Evolutionary conservation across 2,113 vertebrate species (phyloP), one percentile per base, ranked within the genome.

Genomic region (Propithecus coquereli): DNA sequence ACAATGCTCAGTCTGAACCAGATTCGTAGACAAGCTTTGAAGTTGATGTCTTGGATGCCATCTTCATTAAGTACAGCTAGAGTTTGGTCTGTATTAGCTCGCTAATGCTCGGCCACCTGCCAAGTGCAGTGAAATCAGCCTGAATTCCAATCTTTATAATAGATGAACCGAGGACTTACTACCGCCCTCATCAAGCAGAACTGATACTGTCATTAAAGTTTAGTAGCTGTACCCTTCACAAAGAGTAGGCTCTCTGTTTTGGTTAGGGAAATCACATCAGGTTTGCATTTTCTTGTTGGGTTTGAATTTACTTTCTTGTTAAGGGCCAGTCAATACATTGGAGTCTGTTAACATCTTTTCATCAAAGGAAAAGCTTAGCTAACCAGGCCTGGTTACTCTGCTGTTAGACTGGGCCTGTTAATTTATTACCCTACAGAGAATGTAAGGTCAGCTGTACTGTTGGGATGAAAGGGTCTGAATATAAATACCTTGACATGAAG

Each of bases 201-300:
- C 96, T 97, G 97, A 98, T 98, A 97, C 59, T 98, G 97, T 97
- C 92, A 17, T 98, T 98, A 98, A 97, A 96, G 97, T 95, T 91
- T 97, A 98, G 96, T 98, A 97, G 97, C 95, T 98, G 73, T 85
- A 95, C 89, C 95, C 96, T 98, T 97, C 92, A 95, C 89, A 96
- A 96, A 96, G 95, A 91, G 91, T 79, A 71, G 91, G 96, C 40
- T 95, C 83, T 97, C 52, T 86, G 66, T 2, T 97, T 98, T 81
- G 96, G 54, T 94, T 96, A 95, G 82, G 59, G 45, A 93, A 97
- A 98, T 98, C 95, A 68, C 94, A 90, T 97, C 81, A 5, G 50
- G 76, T 95, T 98, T 98, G 92, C 95, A 94, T 25, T 20, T 97
- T 95, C 94, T 96, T 94, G 88, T 84, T 93, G 71, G 88, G 97